Conservation (phyloP, 2,888 invertebrate genomes). For the Phragmatobia fuliginosa region DNA sequence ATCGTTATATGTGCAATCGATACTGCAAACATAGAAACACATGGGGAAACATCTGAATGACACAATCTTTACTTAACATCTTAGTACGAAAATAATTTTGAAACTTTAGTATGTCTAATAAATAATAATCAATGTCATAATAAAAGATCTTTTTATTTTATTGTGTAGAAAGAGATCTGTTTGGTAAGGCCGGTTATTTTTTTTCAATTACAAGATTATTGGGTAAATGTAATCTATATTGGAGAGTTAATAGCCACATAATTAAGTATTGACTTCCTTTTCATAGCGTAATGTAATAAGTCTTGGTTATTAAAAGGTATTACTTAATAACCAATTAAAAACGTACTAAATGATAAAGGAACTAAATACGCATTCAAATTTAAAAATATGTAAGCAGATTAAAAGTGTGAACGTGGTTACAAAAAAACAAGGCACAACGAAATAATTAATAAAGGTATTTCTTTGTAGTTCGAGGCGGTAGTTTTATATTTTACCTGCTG, state of each 20-base stretch:
- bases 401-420: not conserved
- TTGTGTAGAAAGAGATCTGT: not conserved
- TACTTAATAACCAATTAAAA: not conserved
- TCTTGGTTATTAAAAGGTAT: not conserved
- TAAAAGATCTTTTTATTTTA: not conserved
- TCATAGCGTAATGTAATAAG: not conserved
- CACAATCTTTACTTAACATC: slow-evolving; percentile 23
- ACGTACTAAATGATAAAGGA: not conserved
- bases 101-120: slow-evolving; percentile 12
- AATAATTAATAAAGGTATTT: not conserved
- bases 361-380: not conserved
- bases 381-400: not conserved
- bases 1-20: slow-evolving; percentile 26
- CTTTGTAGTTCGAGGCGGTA: not conserved
- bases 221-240: not conserved
- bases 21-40: slow-evolving; percentile 21
- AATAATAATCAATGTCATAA: slow-evolving; percentile 11
- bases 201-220: not conserved
- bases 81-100: slow-evolving; percentile 8
- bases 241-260: not conserved
- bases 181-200: not conserved
- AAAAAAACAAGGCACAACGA: not conserved
- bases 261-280: not conserved
- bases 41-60: slow-evolving; percentile 20
- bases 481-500: not conserved